phyloP scores from a whole-genome alignment of 2,888 invertebrate genomes.

The Pachymerium ferrugineum region DNA sequence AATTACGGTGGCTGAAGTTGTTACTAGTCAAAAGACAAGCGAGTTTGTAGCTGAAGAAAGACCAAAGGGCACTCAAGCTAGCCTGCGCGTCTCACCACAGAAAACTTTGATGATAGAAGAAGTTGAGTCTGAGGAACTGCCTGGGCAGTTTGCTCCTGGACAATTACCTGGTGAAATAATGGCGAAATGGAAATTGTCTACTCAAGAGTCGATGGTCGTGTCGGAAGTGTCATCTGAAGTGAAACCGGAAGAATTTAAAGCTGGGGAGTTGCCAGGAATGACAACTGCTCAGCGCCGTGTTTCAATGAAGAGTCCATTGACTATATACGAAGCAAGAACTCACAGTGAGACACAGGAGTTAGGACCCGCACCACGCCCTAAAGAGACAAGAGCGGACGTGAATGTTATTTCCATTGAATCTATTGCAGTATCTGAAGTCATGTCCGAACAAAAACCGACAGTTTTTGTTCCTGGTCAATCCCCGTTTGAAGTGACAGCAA shows the following conservation, averaged over 20 bases:
- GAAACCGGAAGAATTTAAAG: slow-evolving; percentile 28
- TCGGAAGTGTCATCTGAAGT: slow-evolving; percentile 32
- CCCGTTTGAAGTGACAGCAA: slow-evolving; percentile 32
- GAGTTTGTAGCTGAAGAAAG: slow-evolving; percentile 37
- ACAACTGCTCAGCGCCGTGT: slow-evolving; percentile 34
- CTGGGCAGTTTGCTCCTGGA: slow-evolving; percentile 53
- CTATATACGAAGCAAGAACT: slow-evolving; percentile 37
- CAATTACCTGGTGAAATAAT: slow-evolving; percentile 30
- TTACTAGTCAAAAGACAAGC: slow-evolving; percentile 34
- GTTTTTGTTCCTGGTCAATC: slow-evolving; percentile 35
- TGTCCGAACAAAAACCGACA: slow-evolving; percentile 34
- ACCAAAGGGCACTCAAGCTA: slow-evolving; percentile 51
- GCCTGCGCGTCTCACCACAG: slow-evolving; percentile 50
- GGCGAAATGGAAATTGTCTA: slow-evolving; percentile 28
- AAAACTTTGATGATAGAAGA: slow-evolving; percentile 58
- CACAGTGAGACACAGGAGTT: slow-evolving; percentile 36
- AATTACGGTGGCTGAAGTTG: slow-evolving; percentile 35
- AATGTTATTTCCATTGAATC: slow-evolving; percentile 36
- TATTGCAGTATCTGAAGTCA: slow-evolving; percentile 36
- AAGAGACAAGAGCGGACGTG: slow-evolving; percentile 35
- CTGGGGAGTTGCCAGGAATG: slow-evolving; percentile 30
- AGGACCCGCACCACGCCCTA: slow-evolving; percentile 32
- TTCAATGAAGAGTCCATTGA: slow-evolving; percentile 36
- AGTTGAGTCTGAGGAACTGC: slow-evolving; percentile 45
- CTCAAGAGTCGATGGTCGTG: slow-evolving; percentile 31